Conservation (phyloP, 2,888 invertebrate species). For the Temnothorax ravouxi region DNA sequence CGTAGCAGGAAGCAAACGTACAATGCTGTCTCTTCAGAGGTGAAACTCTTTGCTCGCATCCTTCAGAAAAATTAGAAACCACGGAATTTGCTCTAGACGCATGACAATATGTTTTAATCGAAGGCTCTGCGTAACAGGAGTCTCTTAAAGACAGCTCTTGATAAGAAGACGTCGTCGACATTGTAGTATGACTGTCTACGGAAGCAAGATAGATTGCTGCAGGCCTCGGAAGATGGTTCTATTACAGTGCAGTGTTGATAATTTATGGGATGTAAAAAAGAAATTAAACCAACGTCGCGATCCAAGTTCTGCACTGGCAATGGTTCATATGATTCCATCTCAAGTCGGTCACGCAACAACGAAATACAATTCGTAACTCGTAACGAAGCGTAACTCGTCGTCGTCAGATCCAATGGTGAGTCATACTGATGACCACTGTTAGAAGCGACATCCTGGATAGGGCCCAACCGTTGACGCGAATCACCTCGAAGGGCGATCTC, state of each 20-base stretch:
- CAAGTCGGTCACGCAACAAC: conserved; percentile 70
- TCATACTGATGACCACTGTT: conserved; percentile 63
- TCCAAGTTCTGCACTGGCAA: conserved; percentile 72
- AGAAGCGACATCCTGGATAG: conserved; percentile 76
- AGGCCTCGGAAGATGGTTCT: conserved; percentile 69
- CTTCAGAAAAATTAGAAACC: conserved; percentile 54
- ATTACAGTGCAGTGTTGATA: conserved; percentile 56
- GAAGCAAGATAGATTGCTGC: conserved; percentile 82
- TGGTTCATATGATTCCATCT: conserved; percentile 75
- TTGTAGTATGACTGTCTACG: conserved; percentile 64
- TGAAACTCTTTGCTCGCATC: conserved; percentile 57
- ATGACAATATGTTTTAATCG: conserved; percentile 74
- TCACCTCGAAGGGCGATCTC: conserved; percentile 83
- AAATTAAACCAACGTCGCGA: conserved; percentile 74
- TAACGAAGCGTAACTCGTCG: conserved; percentile 75
- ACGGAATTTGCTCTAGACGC: conserved; percentile 77
- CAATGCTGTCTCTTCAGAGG: conserved; percentile 76
- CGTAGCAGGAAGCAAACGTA: conserved; percentile 78
- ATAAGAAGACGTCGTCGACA: conserved; percentile 70
- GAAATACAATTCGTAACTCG: conserved; percentile 59
- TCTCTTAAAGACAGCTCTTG: conserved; percentile 74
- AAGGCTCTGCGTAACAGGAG: conserved; percentile 74
- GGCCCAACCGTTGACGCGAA: conserved; percentile 84
- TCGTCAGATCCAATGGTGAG: conserved; percentile 82
- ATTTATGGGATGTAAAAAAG: conserved; percentile 52